phyloP scores from a whole-genome alignment of 2,888 invertebrate species.

The Spisula subtruncata region DNA sequence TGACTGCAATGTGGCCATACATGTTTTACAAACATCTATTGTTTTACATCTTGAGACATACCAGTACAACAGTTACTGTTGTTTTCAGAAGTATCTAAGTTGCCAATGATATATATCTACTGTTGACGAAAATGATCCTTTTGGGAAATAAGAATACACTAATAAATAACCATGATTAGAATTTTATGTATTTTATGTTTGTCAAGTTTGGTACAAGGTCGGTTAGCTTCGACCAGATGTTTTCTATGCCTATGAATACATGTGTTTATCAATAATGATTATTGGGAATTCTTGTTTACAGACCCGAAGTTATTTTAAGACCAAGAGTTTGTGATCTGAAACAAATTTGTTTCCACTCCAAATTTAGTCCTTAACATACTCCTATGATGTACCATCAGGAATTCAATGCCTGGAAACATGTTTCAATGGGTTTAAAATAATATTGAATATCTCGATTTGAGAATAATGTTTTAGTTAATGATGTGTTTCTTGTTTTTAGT shows the following conservation, averaged over 20 bases:
- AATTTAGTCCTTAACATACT: background rate
- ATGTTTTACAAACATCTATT: too few relatives aligned
- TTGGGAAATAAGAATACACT: background rate
- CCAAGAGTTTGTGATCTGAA: background rate
- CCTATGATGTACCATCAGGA: background rate
- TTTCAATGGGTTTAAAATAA: slow-evolving; percentile 3
- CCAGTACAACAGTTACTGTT: background rate
- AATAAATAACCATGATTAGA: background rate
- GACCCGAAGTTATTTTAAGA: too few relatives aligned
- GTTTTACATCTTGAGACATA: too few relatives aligned
- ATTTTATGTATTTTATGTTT: background rate
- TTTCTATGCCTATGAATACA: background rate
- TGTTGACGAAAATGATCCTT: background rate
- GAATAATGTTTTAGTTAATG: background rate
- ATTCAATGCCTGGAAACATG: background rate
- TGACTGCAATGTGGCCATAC: too few relatives aligned
- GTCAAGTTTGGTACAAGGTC: background rate
- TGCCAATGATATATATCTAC: background rate
- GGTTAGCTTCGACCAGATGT: background rate
- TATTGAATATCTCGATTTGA: background rate
- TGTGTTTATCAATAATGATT: background rate
- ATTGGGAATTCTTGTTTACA: background rate
- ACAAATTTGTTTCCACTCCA: background rate
- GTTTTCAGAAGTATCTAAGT: background rate
- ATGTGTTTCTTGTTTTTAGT: background rate